These are phyloP conservation scores for Steromphala cineraria DNA, from an alignment of 2,888 invertebrate species.

Conservation along the genomic window DNA sequence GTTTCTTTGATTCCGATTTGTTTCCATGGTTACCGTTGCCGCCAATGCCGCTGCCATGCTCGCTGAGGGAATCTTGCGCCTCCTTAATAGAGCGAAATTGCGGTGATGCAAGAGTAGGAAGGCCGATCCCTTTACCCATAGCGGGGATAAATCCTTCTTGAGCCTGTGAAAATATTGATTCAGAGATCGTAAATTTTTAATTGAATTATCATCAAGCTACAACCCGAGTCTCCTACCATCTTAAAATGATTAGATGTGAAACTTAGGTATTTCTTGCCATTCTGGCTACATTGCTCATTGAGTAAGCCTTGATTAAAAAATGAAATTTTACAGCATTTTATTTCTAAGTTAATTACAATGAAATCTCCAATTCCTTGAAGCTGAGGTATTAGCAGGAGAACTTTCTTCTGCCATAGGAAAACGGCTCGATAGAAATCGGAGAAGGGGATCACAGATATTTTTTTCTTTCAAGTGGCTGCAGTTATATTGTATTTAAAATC, in stretches of 20 bases:
- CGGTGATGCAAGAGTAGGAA: slow-evolving; percentile 44
- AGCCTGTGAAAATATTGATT: slow-evolving; percentile 8
- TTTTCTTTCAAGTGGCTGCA: no score
- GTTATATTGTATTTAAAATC: no score
- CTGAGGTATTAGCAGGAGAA: neutral
- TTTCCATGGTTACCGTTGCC: slow-evolving; percentile 52
- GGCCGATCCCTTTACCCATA: slow-evolving; percentile 26
- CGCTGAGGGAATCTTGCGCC: slow-evolving; percentile 53
- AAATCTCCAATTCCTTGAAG: neutral
- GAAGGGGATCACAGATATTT: neutral
- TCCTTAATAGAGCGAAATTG: slow-evolving; percentile 60
- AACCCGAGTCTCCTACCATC: neutral
- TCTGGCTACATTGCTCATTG: neutral
- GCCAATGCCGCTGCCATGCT: slow-evolving; percentile 53
- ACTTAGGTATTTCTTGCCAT: neutral
- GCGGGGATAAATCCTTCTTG: slow-evolving; percentile 11
- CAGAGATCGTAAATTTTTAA: slow-evolving; percentile 8
- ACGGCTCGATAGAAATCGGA: neutral
- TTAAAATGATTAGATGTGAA: slow-evolving; percentile 5
- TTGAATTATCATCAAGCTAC: slow-evolving; percentile 1
- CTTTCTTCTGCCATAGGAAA: neutral
- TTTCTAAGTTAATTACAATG: slow-evolving; percentile 8
- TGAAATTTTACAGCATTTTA: slow-evolving; percentile 6
- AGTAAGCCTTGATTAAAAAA: neutral
- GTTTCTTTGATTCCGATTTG: slow-evolving; percentile 71